Percentiles rank a stretch among this genome's conserved stretches.
These are phyloP conservation scores for Campoplex nolae DNA, from an alignment of 2,888 invertebrate genomes.

Conservation along the genomic window DNA sequence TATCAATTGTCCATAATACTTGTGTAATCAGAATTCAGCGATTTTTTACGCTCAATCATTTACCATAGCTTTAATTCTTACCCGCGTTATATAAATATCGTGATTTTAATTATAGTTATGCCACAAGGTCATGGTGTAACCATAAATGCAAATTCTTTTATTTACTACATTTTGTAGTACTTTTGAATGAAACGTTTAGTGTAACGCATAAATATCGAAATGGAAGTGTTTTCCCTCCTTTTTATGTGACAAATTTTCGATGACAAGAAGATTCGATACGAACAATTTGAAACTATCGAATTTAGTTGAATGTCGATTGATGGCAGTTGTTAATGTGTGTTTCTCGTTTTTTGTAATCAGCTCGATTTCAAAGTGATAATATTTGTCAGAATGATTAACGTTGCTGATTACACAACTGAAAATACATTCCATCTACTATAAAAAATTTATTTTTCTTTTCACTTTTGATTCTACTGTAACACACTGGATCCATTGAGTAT, in stretches of 20 bases:
- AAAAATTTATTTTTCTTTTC: neutral
- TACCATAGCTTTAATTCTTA: neutral
- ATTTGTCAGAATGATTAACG: neutral
- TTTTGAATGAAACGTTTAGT: neutral
- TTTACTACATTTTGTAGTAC: neutral
- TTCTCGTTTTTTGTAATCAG: neutral
- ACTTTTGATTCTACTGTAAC: neutral
- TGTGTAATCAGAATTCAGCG: neutral
- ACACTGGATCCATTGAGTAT: neutral
- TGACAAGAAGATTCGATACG: too few species aligned
- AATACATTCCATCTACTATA: neutral
- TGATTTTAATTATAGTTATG: neutral
- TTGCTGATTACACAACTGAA: neutral
- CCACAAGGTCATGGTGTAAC: neutral
- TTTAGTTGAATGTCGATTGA: neutral
- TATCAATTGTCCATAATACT: neutral
- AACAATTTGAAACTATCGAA: neutral
- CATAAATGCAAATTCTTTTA: neutral
- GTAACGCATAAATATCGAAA: neutral
- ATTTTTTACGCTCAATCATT: constrained; percentile 6
- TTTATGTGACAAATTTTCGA: neutral
- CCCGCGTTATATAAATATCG: neutral
- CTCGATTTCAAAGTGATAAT: neutral
- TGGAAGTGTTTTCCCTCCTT: neutral
- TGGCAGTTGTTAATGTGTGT: neutral